Evolutionary conservation across 2,888 invertebrate species (phyloP).

Genomic region (Polietes domitor): DNA sequence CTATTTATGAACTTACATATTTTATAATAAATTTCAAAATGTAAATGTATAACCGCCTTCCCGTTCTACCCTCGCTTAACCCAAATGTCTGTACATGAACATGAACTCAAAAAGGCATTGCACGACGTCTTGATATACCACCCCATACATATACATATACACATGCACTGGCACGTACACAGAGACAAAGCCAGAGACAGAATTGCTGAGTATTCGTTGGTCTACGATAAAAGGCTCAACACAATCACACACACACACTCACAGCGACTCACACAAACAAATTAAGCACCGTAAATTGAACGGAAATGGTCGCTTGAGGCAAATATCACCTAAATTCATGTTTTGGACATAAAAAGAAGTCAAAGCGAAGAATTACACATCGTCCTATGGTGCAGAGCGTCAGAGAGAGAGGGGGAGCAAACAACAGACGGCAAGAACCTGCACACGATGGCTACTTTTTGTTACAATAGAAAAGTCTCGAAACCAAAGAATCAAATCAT

Average conservation of each 20-base stretch:
- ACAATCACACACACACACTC: background rate
- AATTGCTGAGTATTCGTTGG: conserved; percentile 3
- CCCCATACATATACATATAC: no score
- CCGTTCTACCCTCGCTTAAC: background rate
- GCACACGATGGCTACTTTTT: background rate
- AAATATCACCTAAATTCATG: conserved; percentile 50
- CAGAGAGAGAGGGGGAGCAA: background rate
- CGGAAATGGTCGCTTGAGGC: conserved; percentile 74
- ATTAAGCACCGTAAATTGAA: conserved; percentile 77
- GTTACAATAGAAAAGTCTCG: background rate
- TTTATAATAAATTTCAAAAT: no score
- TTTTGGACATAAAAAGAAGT: background rate
- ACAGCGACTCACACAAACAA: conserved; percentile 69
- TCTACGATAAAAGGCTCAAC: background rate
- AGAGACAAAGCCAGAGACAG: background rate
- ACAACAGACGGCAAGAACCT: background rate
- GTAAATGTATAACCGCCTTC: background rate
- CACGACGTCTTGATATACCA: no score
- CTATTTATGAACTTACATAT: no score
- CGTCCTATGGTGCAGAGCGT: background rate
- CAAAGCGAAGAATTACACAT: background rate
- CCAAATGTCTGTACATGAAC: background rate
- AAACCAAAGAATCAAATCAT: conserved; percentile 3
- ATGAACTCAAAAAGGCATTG: conserved; percentile 42
- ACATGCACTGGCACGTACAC: background rate